Evolutionary conservation across 2,888 invertebrate genomes (phyloP), one percentile per base, ranked within the genome.

Genomic region (Drosophila bunnanda): DNA sequence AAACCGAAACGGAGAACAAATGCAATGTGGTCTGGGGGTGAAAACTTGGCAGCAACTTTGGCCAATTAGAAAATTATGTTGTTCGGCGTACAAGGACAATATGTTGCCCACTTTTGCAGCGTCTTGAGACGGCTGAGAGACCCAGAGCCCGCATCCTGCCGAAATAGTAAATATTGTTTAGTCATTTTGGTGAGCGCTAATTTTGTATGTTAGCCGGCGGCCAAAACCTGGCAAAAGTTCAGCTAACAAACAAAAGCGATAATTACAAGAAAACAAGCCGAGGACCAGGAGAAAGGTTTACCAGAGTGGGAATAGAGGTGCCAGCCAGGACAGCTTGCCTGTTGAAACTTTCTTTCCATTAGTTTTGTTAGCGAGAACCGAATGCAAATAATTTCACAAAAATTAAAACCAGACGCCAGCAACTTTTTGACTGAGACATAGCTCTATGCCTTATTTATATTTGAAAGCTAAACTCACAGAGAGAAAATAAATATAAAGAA

Each of bases 171-270:
- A 83, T 83, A 87, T 89, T 89, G 86, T 89, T 89, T 84, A 84
- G 84, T 82, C 88, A 89, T 89, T 89, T 89, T 77, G 75, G 57
- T 67, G 71, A 66, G 77, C 83, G 87, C 89, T 90, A 90, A 90
- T 90, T 90, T 90, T 71, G 81, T 79, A 80, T 86, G 82, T 87
- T 82, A 77, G 90, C 91, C 88, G 86, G 76, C 82, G 90, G 91
- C 79, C 76, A 69, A 65, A 66, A 78, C 80, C 86, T 88, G 86
- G 76, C 88, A 78, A 85, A 85, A 88, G 81, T 88, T 80, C 75
- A 82, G 68, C 79, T 71, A 80, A 80, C 82, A 88, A 87, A 90
- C 89, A 89, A 90, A 88, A 84, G 86, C 81, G 81, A 85, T 89
- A 90, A 90, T 90, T 90, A 82, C 78, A 86, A 88, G 89, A 85